Conservation (phyloP, 1,140 invertebrate species). For the Plutomurus gul region DNA sequence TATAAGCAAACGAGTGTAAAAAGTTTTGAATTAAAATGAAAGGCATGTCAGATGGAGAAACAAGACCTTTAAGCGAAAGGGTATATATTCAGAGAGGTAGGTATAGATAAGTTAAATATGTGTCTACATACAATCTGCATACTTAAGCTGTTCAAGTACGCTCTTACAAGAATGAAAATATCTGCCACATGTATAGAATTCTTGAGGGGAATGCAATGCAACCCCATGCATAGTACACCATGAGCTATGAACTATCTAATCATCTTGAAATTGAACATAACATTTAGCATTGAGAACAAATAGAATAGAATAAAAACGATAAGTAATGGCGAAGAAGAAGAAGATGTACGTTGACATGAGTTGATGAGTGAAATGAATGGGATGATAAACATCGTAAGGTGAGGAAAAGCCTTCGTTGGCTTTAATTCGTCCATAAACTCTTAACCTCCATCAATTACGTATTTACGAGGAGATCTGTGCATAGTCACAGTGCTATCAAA, state of each 20-base stretch:
- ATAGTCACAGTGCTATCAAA: neutral
- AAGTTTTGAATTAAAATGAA: constrained; percentile 21
- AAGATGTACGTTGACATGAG: constrained; percentile 27
- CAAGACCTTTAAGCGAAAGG: constrained; percentile 10
- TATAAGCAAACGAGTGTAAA: constrained; percentile 10
- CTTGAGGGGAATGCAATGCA: too few relatives aligned
- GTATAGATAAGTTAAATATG: too few relatives aligned
- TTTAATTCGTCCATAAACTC: neutral
- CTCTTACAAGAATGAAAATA: neutral
- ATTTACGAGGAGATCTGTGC: too few relatives aligned
- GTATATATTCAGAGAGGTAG: too few relatives aligned
- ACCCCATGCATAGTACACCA: neutral
- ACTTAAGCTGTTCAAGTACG: too few relatives aligned
- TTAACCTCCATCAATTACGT: neutral
- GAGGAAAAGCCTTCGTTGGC: neutral
- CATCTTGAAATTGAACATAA: constrained; percentile 17
- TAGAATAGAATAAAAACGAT: constrained; percentile 7
- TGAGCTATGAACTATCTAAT: constrained; percentile 1
- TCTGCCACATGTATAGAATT: neutral
- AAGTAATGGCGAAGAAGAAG: constrained; percentile 8
- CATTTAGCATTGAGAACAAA: constrained; percentile 25
- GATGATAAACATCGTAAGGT: neutral
- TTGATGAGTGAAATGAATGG: constrained; percentile 14
- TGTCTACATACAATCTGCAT: too few relatives aligned
- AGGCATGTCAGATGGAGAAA: constrained; percentile 11